Conservation (phyloP, 1,140 invertebrate species). For the Bombus polaris region DNA sequence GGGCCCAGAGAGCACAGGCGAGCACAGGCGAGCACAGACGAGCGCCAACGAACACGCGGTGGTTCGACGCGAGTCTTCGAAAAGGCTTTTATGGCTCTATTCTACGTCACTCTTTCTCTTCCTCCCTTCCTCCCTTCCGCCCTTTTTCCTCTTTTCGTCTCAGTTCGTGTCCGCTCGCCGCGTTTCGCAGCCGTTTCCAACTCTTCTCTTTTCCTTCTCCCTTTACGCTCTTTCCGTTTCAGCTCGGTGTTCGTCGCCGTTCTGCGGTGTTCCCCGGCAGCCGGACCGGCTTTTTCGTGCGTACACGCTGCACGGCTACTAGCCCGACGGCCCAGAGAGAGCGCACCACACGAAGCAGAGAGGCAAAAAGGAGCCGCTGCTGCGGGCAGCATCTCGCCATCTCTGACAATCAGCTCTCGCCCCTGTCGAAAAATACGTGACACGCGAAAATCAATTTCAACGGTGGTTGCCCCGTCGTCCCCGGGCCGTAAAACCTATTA, state of each 20-base stretch:
- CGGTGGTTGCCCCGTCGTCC: slow-evolving; percentile 59
- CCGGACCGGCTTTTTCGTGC: slow-evolving; percentile 17
- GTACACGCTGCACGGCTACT: not conserved
- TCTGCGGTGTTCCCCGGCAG: slow-evolving; percentile 26
- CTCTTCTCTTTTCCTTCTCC: not conserved
- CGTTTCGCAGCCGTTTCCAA: not conserved
- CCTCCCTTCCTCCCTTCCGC: not conserved
- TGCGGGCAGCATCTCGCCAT: slow-evolving; percentile 34
- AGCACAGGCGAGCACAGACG: not conserved
- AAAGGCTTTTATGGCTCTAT: slow-evolving; percentile 56
- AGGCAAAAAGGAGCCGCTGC: slow-evolving; percentile 61
- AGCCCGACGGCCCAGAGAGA: not conserved
- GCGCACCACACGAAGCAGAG: not conserved
- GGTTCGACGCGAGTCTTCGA: slow-evolving; percentile 31
- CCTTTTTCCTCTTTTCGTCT: slow-evolving; percentile 4
- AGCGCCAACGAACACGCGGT: not conserved
- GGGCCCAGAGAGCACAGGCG: not conserved
- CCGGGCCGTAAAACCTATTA: slow-evolving; percentile 59
- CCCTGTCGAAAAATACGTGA: slow-evolving; percentile 72
- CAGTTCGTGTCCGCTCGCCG: not conserved
- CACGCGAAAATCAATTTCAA: slow-evolving; percentile 78
- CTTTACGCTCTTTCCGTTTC: not conserved
- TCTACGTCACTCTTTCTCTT: slow-evolving; percentile 23
- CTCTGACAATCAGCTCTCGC: slow-evolving; percentile 59
- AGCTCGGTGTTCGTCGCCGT: not conserved